phyloP scores from a whole-genome alignment of 2,888 invertebrate genomes.

The Tenthredo scrophulariae region DNA sequence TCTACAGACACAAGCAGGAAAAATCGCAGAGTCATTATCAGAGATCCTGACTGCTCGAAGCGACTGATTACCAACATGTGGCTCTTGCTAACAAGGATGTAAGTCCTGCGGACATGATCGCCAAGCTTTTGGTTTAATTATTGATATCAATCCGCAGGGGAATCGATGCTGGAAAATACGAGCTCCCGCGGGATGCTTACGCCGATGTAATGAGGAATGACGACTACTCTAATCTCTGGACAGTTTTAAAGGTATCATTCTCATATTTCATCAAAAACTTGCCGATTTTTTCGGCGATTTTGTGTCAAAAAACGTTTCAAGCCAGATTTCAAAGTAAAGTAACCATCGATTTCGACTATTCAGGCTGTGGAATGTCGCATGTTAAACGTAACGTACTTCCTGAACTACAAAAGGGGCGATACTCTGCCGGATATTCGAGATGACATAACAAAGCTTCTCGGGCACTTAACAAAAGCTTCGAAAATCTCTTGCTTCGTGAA shows the following conservation, averaged over 20 bases:
- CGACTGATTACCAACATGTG: constrained; percentile 36
- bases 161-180: constrained; percentile 28
- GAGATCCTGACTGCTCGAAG: constrained; percentile 35
- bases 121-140: background rate
- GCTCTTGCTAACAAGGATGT: constrained; percentile 29
- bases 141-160: background rate
- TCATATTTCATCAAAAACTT: background rate
- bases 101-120: background rate
- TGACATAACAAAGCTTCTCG: constrained; percentile 57
- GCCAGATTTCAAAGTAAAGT: background rate
- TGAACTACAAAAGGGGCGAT: constrained; percentile 63
- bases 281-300: background rate
- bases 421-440: constrained; percentile 56
- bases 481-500: constrained; percentile 58
- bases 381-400: constrained; percentile 61
- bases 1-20: background rate
- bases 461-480: constrained; percentile 49
- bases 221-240: constrained; percentile 29
- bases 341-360: background rate
- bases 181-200: constrained; percentile 30
- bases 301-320: background rate
- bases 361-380: constrained; percentile 66
- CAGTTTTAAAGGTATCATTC: constrained; percentile 8
- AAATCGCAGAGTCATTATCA: constrained; percentile 6
- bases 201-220: constrained; percentile 5